Conservation (phyloP, 2,888 invertebrate genomes). For the Ophraella communa region DNA sequence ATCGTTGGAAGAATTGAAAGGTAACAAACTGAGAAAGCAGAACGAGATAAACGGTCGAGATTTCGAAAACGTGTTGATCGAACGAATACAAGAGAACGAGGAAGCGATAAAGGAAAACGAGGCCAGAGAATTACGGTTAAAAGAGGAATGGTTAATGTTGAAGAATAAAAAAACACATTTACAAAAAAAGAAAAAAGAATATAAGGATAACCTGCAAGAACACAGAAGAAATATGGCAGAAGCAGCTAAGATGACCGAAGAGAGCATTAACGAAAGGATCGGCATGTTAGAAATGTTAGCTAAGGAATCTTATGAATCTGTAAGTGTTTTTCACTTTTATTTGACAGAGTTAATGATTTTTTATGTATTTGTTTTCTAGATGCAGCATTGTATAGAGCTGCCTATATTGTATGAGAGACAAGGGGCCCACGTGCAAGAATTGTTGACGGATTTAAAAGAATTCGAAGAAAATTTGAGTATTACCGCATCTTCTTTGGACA, state of each 20-base stretch:
- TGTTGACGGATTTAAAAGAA: conserved; percentile 8
- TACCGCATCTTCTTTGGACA: conserved; percentile 6
- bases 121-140: not conserved
- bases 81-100: conserved; percentile 8
- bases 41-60: not conserved
- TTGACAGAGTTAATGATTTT: too few relatives aligned
- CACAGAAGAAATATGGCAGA: conserved; percentile 7
- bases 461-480: conserved; percentile 16
- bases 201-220: conserved; percentile 9
- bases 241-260: not conserved
- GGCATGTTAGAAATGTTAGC: conserved; percentile 5
- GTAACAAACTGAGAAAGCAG: conserved; percentile 5
- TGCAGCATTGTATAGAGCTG: conserved; percentile 16
- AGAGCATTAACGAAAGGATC: conserved; percentile 5
- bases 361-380: conserved; percentile 6
- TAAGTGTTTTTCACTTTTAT: conserved; percentile 12
- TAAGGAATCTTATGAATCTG: conserved; percentile 17
- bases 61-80: not conserved
- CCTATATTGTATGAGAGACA: conserved; percentile 16
- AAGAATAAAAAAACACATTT: not conserved
- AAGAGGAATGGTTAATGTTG: not conserved
- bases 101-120: conserved; percentile 13
- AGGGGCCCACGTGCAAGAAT: conserved; percentile 6
- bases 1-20: not conserved
- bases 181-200: conserved; percentile 20